Evolutionary conservation across 2,888 invertebrate species (phyloP).

Genomic region (Hartigia nigra): DNA sequence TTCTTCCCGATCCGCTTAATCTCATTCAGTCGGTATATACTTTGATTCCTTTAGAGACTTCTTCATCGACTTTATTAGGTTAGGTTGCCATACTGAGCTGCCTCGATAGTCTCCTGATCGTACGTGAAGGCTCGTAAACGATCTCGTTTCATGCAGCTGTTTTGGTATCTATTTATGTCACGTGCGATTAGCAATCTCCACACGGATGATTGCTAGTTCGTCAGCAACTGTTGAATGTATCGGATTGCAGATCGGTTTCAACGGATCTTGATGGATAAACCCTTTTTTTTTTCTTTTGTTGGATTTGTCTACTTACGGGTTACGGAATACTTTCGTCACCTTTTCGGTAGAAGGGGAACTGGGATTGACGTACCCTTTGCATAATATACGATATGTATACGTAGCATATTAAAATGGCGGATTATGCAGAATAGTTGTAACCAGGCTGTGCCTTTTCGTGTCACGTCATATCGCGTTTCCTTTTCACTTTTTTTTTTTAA

Average conservation of each 20-base stretch:
- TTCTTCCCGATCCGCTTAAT: not conserved
- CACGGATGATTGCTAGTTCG: not conserved
- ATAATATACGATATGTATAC: not conserved
- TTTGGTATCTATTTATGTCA: constrained; percentile 16
- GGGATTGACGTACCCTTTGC: not conserved
- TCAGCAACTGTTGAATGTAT: constrained; percentile 19
- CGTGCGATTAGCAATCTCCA: constrained; percentile 20
- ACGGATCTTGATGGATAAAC: not conserved
- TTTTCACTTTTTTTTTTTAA: not conserved
- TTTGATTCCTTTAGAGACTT: not conserved
- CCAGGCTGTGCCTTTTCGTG: not conserved
- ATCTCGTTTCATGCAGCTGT: constrained; percentile 12
- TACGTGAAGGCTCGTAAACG: not conserved
- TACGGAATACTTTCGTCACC: not conserved
- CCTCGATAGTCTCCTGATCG: not conserved
- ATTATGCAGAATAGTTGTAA: not conserved
- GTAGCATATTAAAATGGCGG: not conserved
- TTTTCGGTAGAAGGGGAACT: not conserved
- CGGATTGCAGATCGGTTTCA: constrained; percentile 13
- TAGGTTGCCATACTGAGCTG: not conserved
- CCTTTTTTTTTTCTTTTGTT: not conserved
- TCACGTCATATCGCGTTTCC: not conserved
- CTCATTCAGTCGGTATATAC: not conserved
- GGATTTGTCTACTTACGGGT: not conserved
- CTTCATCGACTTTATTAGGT: not conserved